These are phyloP conservation scores for Heliconius hewitsoni DNA, from an alignment of 1,140 invertebrate species.

Conservation along the genomic window DNA sequence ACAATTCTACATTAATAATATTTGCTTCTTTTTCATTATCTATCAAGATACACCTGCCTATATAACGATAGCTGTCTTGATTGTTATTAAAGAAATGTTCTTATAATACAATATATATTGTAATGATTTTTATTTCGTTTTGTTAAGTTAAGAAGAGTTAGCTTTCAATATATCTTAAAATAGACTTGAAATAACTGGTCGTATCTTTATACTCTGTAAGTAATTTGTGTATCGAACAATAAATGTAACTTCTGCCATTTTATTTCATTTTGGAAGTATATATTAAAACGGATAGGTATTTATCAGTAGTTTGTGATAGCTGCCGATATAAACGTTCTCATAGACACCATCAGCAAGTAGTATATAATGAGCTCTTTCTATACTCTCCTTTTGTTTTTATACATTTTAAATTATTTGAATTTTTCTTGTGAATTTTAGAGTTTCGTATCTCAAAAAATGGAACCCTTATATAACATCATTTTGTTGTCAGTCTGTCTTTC, in stretches of 20 bases:
- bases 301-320: slow-evolving; percentile 15
- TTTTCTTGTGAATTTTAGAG: too few species aligned
- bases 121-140: too few species aligned
- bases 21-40: too few species aligned
- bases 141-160: too few species aligned
- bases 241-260: slow-evolving; percentile 24
- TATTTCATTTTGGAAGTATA: slow-evolving; percentile 21
- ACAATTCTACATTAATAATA: too few species aligned
- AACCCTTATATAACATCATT: too few species aligned
- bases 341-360: background rate
- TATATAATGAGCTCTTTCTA: background rate
- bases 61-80: too few species aligned
- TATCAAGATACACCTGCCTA: too few species aligned
- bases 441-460: too few species aligned
- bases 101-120: too few species aligned
- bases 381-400: background rate
- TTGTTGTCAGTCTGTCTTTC: too few species aligned
- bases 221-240: slow-evolving; percentile 20
- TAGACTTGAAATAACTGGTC: background rate
- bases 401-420: background rate
- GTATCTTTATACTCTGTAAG: background rate
- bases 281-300: slow-evolving; percentile 27
- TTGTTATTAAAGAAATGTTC: too few species aligned
- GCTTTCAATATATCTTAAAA: background rate
- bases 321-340: background rate